Evolutionary conservation across 2,113 vertebrate genomes (phyloP).

Genomic region (Trogon melanurus): DNA sequence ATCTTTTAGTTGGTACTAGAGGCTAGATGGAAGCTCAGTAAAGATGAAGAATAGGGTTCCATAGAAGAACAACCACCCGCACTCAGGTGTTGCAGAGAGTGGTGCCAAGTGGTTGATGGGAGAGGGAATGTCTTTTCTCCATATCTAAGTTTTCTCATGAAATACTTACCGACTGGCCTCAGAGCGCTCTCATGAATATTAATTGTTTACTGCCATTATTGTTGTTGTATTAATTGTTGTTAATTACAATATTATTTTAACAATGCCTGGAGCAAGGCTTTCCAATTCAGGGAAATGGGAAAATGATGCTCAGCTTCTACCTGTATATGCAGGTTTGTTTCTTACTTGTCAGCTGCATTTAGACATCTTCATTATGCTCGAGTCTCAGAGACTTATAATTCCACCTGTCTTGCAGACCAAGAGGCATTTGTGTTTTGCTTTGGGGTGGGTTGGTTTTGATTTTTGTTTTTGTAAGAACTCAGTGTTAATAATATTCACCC

Average conservation of each 20-base stretch:
- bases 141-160: not conserved
- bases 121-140: not conserved
- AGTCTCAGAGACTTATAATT: not conserved
- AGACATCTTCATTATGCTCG: not conserved
- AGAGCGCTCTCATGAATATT: not conserved
- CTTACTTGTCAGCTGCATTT: not conserved
- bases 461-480: not conserved
- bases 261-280: not conserved
- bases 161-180: not conserved
- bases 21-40: not conserved
- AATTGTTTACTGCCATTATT: not conserved
- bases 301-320: not conserved
- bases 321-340: not conserved
- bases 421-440: constrained; percentile 9
- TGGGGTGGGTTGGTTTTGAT: not conserved
- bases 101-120: accelerated
- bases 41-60: not conserved
- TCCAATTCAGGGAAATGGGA: not conserved
- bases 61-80: not conserved
- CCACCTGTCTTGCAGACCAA: not conserved
- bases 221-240: not conserved
- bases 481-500: constrained; percentile 24
- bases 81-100: not conserved
- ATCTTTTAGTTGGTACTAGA: not conserved
- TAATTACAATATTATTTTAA: not conserved